Base-by-base conservation (phyloP, 2,113 vertebrate species). In the Cinclus mexicanus region DNA sequence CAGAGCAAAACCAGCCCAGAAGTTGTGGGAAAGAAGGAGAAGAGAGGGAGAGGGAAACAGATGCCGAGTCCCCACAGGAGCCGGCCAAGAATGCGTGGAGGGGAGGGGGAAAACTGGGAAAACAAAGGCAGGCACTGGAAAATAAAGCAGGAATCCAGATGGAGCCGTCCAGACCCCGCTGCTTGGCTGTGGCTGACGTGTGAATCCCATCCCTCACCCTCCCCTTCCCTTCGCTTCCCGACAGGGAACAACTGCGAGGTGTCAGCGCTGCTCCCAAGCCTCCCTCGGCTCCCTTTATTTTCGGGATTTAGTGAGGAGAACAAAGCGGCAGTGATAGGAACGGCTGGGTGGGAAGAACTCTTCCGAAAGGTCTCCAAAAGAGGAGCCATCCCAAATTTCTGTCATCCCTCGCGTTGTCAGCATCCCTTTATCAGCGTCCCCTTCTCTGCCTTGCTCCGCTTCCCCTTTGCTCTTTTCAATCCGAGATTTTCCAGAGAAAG, bases 141-240 rank as follows among this genome's bases (percentile, higher is more conserved):
- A 96, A 56, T 7, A 1, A 44, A 89, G 94, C 92, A 80, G 59
- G 95, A 47, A 93, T 93, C 91, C 97, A 96, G 97, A 97, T 96
- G 97, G 97, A 82, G 84, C 79, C 44, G 8, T 87, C 88, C 93
- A 39, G 52, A 57, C 39, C 92, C 94, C 26, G 82, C 86, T 47
- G 87, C 14, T 83, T 2, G 25, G 67, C 85, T 11, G 67, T 0
- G 11, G 29, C 7, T 41, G 91, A 94, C 4, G 5, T 1, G 31
- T 0, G 2, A 44, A 79, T 72, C 75, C 78, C 71, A 31, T 72
- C 68, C 67, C 89, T 88, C 11, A 2, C 50, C 42, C 64, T 53
- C 55, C 24, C 17, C 18, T 88, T 93, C 85, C 81, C 77, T 56
- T 7, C 12, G 14, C 75, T 79, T 67, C 37, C 70, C 8, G 5